Evolutionary conservation across 2,797 vertebrate species (phyloP).

Genomic region (Aeoliscus strigatus): DNA sequence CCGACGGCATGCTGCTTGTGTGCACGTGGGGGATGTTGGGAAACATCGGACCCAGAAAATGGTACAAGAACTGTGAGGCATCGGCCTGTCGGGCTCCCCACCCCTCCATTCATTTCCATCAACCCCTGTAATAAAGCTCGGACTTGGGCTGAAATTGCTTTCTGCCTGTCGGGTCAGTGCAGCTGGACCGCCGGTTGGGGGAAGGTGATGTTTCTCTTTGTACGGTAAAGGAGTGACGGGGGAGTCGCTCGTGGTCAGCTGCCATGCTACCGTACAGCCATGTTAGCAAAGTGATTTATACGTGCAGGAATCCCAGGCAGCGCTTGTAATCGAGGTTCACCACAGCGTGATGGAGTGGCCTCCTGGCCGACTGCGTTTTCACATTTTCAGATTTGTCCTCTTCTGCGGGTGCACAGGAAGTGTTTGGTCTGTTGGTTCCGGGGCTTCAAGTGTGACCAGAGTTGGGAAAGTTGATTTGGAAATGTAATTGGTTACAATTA

Average conservation of each 20-base stretch:
- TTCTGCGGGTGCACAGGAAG: too few relatives aligned
- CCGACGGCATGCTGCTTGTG: too few relatives aligned
- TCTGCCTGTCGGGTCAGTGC: slow-evolving; percentile 60
- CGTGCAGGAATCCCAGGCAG: slow-evolving; percentile 53
- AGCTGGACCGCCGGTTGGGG: slow-evolving; percentile 16
- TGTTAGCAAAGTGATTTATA: slow-evolving; percentile 77
- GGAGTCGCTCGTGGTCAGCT: slow-evolving; percentile 58
- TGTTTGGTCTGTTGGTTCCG: too few relatives aligned
- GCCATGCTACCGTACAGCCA: slow-evolving; percentile 64
- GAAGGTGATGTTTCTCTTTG: slow-evolving; percentile 16
- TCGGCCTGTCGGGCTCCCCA: slow-evolving; percentile 58
- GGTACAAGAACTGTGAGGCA: slow-evolving; percentile 59
- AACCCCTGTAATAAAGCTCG: slow-evolving; percentile 69
- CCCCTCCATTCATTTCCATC: slow-evolving; percentile 62
- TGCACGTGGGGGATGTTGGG: slow-evolving; percentile 16
- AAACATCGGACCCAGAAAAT: slow-evolving; percentile 59
- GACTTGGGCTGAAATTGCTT: slow-evolving; percentile 76
- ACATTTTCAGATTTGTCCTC: too few relatives aligned
- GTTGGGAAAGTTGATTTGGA: too few relatives aligned
- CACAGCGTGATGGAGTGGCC: slow-evolving; percentile 60
- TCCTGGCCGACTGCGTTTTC: slow-evolving; percentile 40
- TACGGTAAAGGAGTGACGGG: slow-evolving; percentile 2
- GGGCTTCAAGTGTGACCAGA: too few relatives aligned
- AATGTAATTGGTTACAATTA: too few relatives aligned
- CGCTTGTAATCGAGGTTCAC: slow-evolving; percentile 56